Conservation (phyloP, 1,140 invertebrate species). For the Nephila pilipes region DNA sequence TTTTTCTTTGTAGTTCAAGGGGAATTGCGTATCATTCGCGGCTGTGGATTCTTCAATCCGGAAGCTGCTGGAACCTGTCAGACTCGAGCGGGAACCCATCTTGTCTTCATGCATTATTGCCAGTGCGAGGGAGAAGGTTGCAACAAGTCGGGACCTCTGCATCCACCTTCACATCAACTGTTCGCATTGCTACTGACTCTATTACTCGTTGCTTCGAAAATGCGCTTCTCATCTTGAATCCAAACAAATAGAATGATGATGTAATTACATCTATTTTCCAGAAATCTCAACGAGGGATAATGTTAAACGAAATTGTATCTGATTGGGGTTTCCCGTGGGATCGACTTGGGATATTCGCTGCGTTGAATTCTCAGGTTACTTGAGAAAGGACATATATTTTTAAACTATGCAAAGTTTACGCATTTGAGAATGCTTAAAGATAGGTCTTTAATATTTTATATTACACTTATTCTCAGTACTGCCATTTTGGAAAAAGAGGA, state of each 20-base stretch:
- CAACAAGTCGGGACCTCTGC: conserved; percentile 52
- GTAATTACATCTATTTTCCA: too few species aligned
- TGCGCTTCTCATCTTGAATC: neutral
- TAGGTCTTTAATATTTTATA: too few species aligned
- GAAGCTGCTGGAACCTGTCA: conserved; percentile 60
- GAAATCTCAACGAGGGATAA: too few species aligned
- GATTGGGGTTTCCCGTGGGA: too few species aligned
- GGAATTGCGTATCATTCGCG: conserved; percentile 73
- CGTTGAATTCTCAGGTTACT: too few species aligned
- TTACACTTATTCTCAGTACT: too few species aligned
- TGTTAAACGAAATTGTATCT: too few species aligned
- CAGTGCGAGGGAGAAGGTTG: conserved; percentile 76
- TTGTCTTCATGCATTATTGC: conserved; percentile 77
- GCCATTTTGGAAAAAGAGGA: too few species aligned
- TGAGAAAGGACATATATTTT: too few species aligned
- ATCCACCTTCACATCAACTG: neutral
- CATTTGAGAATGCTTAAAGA: too few species aligned
- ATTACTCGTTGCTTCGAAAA: neutral
- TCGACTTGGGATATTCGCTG: too few species aligned
- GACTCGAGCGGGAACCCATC: conserved; percentile 72
- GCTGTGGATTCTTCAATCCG: conserved; percentile 75
- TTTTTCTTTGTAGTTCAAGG: conserved; percentile 67
- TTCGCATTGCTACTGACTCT: neutral
- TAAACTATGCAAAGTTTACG: too few species aligned
- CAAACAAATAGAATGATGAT: neutral